Evolutionary conservation across 2,113 vertebrate species (phyloP).

Genomic region (Emydocephalus ijimae): DNA sequence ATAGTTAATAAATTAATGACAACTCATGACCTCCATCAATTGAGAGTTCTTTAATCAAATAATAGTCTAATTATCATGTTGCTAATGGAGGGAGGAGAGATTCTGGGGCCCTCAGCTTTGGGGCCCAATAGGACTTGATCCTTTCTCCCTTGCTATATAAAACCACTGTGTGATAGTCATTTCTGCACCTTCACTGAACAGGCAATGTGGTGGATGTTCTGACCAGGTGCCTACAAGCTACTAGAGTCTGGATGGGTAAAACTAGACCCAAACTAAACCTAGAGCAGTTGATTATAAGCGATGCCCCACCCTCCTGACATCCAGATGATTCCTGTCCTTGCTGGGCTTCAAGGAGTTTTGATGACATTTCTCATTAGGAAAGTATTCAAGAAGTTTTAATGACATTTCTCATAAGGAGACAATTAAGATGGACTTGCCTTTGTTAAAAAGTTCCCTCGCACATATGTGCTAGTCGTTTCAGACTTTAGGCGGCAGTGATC

Average conservation of each 20-base stretch:
- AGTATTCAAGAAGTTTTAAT: not conserved
- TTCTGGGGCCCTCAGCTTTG: not conserved
- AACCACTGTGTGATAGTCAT: not conserved
- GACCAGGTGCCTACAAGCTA: not conserved
- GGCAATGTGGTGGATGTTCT: not conserved
- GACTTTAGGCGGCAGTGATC: no score
- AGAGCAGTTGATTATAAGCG: not conserved
- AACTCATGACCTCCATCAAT: not conserved
- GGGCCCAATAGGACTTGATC: not conserved
- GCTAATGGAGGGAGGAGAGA: not conserved
- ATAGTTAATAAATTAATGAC: slow-evolving; percentile 5
- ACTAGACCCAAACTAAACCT: not conserved
- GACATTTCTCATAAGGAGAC: not conserved
- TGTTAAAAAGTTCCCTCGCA: not conserved
- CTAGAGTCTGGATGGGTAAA: no score
- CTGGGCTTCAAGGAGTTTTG: not conserved
- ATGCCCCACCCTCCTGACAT: not conserved
- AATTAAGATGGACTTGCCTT: not conserved
- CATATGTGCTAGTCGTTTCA: no score
- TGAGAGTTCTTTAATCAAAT: not conserved
- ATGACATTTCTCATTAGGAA: not conserved
- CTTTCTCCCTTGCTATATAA: not conserved
- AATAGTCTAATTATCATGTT: not conserved
- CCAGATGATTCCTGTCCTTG: not conserved
- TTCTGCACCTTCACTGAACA: not conserved